Percentiles rank a stretch among this genome's conserved stretches.
Evolutionary conservation across 2,113 vertebrate genomes (phyloP).

Genomic region (Casuarius casuarius): DNA sequence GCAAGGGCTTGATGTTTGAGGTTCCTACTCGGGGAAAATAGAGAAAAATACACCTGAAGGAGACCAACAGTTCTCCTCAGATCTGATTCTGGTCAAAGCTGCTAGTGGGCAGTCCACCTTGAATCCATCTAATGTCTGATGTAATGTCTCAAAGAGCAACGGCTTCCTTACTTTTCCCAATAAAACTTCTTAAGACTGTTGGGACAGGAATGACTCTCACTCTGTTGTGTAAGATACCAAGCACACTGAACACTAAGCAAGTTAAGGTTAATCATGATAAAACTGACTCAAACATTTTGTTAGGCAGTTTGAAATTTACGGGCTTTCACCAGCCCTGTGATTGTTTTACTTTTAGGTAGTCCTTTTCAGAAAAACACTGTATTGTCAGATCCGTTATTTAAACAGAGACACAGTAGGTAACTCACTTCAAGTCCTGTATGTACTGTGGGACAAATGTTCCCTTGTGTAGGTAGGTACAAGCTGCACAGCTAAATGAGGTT

Average conservation of each 20-base stretch:
- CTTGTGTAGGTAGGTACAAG: background rate
- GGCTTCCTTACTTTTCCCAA: background rate
- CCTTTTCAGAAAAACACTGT: background rate
- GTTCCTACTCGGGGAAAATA: background rate
- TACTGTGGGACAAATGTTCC: background rate
- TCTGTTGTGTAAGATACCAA: rapidly evolving
- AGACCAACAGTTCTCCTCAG: background rate
- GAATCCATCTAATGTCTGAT: background rate
- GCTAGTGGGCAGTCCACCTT: background rate
- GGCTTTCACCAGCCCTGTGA: background rate
- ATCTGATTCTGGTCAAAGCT: background rate
- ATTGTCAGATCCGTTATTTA: background rate
- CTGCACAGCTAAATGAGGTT: background rate
- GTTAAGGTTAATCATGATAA: background rate
- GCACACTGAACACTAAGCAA: background rate
- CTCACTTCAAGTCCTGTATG: background rate
- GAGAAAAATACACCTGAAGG: background rate
- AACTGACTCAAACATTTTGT: background rate
- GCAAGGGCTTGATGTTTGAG: background rate
- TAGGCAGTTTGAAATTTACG: background rate
- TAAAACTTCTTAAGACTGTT: background rate
- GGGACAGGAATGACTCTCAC: background rate
- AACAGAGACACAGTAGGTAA: background rate
- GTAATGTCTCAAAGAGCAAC: background rate
- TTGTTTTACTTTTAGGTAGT: background rate